Percentiles rank a stretch among this genome's conserved stretches.
Evolutionary conservation across 2,113 vertebrate genomes (phyloP).

Genomic region (Colaptes auratus): DNA sequence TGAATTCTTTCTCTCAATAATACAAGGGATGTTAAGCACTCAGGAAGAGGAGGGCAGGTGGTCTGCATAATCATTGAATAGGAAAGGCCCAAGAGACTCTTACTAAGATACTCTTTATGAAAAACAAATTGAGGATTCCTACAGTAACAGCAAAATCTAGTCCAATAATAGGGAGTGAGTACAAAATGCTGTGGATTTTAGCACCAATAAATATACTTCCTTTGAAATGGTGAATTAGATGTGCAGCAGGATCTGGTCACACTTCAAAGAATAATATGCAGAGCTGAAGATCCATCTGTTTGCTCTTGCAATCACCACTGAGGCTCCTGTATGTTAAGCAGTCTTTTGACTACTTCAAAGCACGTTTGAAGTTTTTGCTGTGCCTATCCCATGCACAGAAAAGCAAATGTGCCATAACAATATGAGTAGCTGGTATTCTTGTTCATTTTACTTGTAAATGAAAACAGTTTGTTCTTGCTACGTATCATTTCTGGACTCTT

Average conservation of each 20-base stretch:
- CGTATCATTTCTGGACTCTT: neutral
- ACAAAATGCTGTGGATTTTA: conserved; percentile 57
- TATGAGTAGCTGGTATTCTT: conserved; percentile 15
- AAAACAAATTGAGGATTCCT: conserved; percentile 1
- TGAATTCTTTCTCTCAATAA: neutral
- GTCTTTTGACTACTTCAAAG: conserved; percentile 77
- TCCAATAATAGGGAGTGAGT: conserved; percentile 12
- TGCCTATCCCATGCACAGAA: conserved; percentile 41
- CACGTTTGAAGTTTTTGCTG: conserved; percentile 71
- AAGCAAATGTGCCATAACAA: conserved; percentile 48
- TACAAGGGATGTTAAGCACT: neutral
- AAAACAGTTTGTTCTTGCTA: conserved; percentile 43
- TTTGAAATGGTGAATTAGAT: conserved; percentile 77
- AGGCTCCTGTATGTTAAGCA: conserved; percentile 70
- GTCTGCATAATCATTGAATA: neutral
- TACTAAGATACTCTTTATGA: neutral
- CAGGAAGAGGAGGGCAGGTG: conserved; percentile 19
- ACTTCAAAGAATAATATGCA: conserved; percentile 72
- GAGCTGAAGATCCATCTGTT: conserved; percentile 70
- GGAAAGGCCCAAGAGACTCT: neutral
- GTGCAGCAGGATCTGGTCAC: conserved; percentile 72
- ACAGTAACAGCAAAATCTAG: conserved; percentile 21
- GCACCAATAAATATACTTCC: conserved; percentile 62
- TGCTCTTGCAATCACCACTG: conserved; percentile 41
- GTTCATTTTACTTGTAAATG: conserved; percentile 14